These are phyloP conservation scores for Hirundichthys speculiger DNA, from an alignment of 2,113 vertebrate genomes.

Conservation along the genomic window DNA sequence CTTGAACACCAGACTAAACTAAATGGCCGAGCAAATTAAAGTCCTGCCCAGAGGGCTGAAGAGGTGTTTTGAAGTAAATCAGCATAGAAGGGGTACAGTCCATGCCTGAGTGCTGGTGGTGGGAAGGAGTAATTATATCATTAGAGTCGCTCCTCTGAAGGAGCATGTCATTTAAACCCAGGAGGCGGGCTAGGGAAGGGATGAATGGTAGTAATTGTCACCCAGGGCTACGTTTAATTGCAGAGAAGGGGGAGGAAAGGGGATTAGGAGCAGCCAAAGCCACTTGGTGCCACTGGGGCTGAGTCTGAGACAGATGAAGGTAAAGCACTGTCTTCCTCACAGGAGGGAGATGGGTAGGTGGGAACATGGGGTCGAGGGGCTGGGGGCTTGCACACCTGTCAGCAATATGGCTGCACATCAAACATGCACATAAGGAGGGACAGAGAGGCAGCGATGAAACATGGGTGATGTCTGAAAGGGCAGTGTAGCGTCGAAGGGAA, in stretches of 20 bases:
- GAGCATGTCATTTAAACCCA: slow-evolving; percentile 72
- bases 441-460: neutral
- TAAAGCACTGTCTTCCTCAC: slow-evolving; percentile 39
- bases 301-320: slow-evolving; percentile 60
- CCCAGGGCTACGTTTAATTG: slow-evolving; percentile 74
- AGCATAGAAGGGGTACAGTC: slow-evolving; percentile 38
- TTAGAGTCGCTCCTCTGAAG: slow-evolving; percentile 68
- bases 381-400: slow-evolving; percentile 15
- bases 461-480: slow-evolving; percentile 8
- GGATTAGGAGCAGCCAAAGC: slow-evolving; percentile 71
- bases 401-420: slow-evolving; percentile 33
- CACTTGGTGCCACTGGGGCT: slow-evolving; percentile 70
- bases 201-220: slow-evolving; percentile 77
- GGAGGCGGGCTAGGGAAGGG: slow-evolving; percentile 58
- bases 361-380: too few species aligned
- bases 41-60: slow-evolving; percentile 13
- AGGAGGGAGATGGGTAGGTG: neutral
- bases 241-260: slow-evolving; percentile 48
- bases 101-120: slow-evolving; percentile 39
- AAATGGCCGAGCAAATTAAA: slow-evolving; percentile 36
- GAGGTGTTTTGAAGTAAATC: slow-evolving; percentile 53
- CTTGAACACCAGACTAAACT: slow-evolving; percentile 33
- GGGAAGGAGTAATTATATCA: slow-evolving; percentile 75
- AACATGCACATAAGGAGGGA: slow-evolving; percentile 32
- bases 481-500: too few species aligned